A percentile compares a stretch with the other conserved stretches of the same genome.
phyloP scores from a whole-genome alignment of 1,140 invertebrate species.

The Anastatus disparis region DNA sequence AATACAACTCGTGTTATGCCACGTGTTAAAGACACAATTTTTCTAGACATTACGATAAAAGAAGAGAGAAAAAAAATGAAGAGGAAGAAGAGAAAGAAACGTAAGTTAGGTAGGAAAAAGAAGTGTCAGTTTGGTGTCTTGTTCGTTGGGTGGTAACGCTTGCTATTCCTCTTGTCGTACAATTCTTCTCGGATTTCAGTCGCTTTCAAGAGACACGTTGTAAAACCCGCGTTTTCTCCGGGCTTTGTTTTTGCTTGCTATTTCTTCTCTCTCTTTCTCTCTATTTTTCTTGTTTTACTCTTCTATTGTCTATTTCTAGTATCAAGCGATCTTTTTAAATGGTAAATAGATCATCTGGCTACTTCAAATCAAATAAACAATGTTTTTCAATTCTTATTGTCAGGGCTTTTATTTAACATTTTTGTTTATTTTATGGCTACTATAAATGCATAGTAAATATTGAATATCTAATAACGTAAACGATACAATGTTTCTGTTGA shows the following conservation, averaged over 20 bases:
- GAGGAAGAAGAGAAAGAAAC: background rate
- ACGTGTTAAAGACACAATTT: conserved; percentile 42
- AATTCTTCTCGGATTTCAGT: conserved; percentile 35
- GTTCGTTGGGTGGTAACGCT: conserved; percentile 5
- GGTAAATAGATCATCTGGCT: background rate
- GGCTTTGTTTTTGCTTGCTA: too few species aligned
- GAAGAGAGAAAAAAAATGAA: background rate
- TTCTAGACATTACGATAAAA: conserved; percentile 24
- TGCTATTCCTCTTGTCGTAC: background rate
- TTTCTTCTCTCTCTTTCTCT: background rate
- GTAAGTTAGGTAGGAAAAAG: background rate
- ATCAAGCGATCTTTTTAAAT: background rate
- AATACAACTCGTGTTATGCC: background rate
- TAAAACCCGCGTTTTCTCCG: background rate
- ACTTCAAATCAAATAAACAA: background rate
- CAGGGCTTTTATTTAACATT: too few species aligned
- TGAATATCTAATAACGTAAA: too few species aligned
- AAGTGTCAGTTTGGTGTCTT: conserved; percentile 3
- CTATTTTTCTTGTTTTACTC: background rate
- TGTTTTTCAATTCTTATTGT: too few species aligned
- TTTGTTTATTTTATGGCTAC: too few species aligned
- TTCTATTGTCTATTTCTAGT: background rate
- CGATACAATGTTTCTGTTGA: too few species aligned
- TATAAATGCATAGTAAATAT: too few species aligned
- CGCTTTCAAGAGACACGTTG: conserved; percentile 6